These are phyloP conservation scores for Bellardia bayeri DNA, from an alignment of 2,888 invertebrate genomes.

Conservation along the genomic window DNA sequence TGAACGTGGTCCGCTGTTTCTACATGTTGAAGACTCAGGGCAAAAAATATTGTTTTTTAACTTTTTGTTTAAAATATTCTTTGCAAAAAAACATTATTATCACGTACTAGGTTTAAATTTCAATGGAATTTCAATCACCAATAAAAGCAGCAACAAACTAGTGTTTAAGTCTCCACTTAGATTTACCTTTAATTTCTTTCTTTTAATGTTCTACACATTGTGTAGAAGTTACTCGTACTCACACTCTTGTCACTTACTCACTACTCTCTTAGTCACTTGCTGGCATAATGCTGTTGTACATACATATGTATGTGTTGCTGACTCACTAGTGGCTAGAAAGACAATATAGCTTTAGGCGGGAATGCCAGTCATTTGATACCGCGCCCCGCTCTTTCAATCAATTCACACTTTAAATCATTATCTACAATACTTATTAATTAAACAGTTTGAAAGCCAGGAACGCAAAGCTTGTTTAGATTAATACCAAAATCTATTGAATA, in stretches of 20 bases:
- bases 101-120: slow-evolving; percentile 43
- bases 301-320: neutral
- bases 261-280: neutral
- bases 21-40: too few species aligned
- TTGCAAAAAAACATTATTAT: slow-evolving; percentile 26
- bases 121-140: slow-evolving; percentile 22
- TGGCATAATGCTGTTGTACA: too few species aligned
- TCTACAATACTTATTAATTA: too few species aligned
- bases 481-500: too few species aligned
- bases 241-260: neutral
- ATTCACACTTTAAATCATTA: too few species aligned
- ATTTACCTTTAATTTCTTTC: neutral
- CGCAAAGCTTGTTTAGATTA: too few species aligned
- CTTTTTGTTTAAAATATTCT: neutral
- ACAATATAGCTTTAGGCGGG: too few species aligned
- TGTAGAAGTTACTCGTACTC: neutral
- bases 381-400: too few species aligned
- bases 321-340: too few species aligned
- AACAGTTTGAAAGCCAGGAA: too few species aligned
- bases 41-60: neutral
- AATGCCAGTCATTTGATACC: too few species aligned
- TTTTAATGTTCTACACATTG: neutral
- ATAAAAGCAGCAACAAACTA: slow-evolving; percentile 1
- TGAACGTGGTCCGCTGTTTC: too few species aligned
- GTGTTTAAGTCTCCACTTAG: neutral